Base-by-base conservation (phyloP, 2,888 invertebrate genomes). In the Parasteatoda lunata region DNA sequence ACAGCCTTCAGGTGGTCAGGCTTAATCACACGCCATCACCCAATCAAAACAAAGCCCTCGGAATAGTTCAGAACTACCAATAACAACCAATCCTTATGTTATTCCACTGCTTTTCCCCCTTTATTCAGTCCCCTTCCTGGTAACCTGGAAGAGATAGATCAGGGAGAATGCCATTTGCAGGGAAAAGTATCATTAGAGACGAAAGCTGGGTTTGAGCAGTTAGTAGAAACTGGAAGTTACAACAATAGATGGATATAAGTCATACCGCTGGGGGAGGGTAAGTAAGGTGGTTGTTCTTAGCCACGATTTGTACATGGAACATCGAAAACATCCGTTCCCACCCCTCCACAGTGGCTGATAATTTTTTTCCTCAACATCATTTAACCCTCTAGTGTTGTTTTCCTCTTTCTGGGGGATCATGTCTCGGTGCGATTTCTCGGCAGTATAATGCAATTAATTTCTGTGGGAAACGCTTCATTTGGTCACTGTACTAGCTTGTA, bases 291-390 rank as follows among this genome's bases (percentile, higher is more conserved):
- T 30, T 68, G 73, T 73, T 78, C 78, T 73, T 78, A 77, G 54
- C 84, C 64, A 76, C 79, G 79, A 86, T 86, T 86, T 80, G 85
- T 86, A 77, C 65, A 47, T 66, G 80, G 48, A 80, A 86, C 80
- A 86, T 80, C 85, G 71, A 86, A 86, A 86, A 86, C 85, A 86
- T 86, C 85, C 85, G 85, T 78, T 73, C 64, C 69, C 68, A 49
- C 48, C 68, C 68, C 13, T 72, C 49, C 52, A 30, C 7, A 51
- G 51, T 76, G 68, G 70, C 65, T 72, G 45, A 7, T 47, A 70
- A 13, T 70, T 83, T 11, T 71, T 51, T 77, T 70, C 68, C 73
- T 78, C 64, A 77, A 75, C 79, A 47, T 86, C 85, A 77, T 86
- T 86, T 80, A 9, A 30, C 77, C 77, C 54, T 11, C 15, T 59